phyloP scores from a whole-genome alignment of 2,797 vertebrate genomes.

The Limnodromus scolopaceus region DNA sequence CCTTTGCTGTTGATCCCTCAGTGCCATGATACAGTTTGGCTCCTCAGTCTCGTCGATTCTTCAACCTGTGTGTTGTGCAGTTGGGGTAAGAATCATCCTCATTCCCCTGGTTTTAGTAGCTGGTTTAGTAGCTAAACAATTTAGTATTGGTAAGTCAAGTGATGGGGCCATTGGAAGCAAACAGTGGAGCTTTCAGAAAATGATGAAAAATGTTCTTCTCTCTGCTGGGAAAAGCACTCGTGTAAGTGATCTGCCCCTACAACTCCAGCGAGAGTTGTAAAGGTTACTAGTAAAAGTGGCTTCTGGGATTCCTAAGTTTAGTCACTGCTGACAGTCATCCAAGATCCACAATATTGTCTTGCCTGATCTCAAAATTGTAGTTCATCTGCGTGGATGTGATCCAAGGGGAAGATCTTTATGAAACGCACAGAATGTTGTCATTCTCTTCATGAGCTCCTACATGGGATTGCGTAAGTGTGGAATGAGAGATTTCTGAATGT shows the following conservation, averaged over 20 bases:
- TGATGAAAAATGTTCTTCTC: background rate
- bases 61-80: background rate
- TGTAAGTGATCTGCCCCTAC: background rate
- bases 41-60: background rate
- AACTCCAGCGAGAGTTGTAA: conserved; percentile 2
- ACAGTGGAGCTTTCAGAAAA: background rate
- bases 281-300: conserved; percentile 8
- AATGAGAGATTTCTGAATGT: background rate
- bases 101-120: background rate
- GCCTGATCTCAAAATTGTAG: background rate
- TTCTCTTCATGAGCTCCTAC: background rate
- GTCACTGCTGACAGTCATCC: conserved; percentile 11
- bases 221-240: conserved; percentile 16
- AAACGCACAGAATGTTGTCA: background rate
- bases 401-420: background rate
- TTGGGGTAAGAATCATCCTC: background rate
- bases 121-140: background rate
- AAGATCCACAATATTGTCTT: background rate
- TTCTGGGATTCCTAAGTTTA: conserved; percentile 29
- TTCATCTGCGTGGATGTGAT: background rate
- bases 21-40: background rate
- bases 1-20: background rate
- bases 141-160: background rate
- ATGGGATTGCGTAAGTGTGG: background rate
- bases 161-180: background rate